These are phyloP conservation scores for Drosophila nr. perissopoda DNA, from an alignment of 2,888 invertebrate species.

Conservation along the genomic window DNA sequence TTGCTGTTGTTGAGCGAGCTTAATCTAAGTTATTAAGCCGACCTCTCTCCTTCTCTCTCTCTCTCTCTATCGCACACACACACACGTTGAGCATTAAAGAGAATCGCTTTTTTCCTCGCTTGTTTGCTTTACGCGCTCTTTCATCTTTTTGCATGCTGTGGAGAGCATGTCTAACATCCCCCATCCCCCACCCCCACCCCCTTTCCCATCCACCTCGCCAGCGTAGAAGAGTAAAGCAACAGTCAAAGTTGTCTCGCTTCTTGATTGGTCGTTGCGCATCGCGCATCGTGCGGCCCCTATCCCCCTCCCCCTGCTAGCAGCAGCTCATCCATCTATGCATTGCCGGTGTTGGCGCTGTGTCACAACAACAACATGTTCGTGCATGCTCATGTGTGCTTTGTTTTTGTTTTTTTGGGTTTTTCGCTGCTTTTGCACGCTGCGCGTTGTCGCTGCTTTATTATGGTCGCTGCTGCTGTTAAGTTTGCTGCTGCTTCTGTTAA, in stretches of 20 bases:
- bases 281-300: conserved; percentile 53
- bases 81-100: conserved; percentile 39
- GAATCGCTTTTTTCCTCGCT: conserved; percentile 11
- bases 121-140: conserved; percentile 41
- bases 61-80: conserved; percentile 17
- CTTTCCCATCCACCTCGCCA: not conserved
- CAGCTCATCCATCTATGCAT: conserved; percentile 7
- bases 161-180: conserved; percentile 18
- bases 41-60: not conserved
- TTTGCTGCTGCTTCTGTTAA: conserved; percentile 3
- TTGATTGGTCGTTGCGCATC: conserved; percentile 70
- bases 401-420: conserved; percentile 5
- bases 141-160: conserved; percentile 40
- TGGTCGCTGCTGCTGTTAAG: conserved; percentile 9
- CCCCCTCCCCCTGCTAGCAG: conserved; percentile 17
- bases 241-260: conserved; percentile 49
- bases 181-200: not conserved
- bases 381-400: conserved; percentile 27
- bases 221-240: conserved; percentile 67
- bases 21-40: conserved; percentile 51
- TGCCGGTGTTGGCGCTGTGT: conserved; percentile 34
- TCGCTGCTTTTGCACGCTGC: conserved; percentile 17
- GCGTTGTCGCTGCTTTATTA: conserved; percentile 10
- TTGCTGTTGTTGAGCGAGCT: not conserved
- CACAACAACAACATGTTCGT: conserved; percentile 20